Evolutionary conservation across 2,113 vertebrate species (phyloP).

Genomic region (Chaetorhynchus papuensis): DNA sequence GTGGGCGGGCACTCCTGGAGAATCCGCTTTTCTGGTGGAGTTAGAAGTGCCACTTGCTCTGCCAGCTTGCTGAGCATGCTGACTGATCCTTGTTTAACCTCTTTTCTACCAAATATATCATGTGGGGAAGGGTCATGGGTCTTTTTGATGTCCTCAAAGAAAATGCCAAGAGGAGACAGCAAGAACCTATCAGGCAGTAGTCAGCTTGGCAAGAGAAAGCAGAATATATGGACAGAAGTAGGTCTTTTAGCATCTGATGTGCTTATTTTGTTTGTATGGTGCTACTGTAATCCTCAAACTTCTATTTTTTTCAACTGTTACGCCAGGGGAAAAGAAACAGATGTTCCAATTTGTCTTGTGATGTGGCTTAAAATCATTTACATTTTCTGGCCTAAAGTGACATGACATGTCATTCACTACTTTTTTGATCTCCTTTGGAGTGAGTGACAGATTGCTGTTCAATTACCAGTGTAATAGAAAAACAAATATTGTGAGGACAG

Average conservation of each 20-base stretch:
- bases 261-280: neutral
- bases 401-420: neutral
- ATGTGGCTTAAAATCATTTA: constrained; percentile 58
- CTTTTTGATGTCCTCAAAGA: neutral
- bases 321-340: constrained; percentile 43
- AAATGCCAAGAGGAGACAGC: neutral
- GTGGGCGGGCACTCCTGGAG: neutral
- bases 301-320: neutral
- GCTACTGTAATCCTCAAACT: neutral
- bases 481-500: neutral
- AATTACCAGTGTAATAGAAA: constrained; percentile 23
- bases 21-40: neutral
- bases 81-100: neutral
- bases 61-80: neutral
- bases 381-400: constrained; percentile 52
- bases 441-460: constrained; percentile 33
- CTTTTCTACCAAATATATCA: neutral
- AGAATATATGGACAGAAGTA: neutral
- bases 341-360: constrained; percentile 61
- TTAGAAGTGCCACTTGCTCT: neutral
- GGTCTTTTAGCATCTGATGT: neutral
- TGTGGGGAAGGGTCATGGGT: neutral
- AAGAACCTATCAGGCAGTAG: neutral
- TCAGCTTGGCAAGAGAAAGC: constrained; percentile 22
- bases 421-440: constrained; percentile 28